Evolutionary conservation across 1,140 invertebrate species (phyloP).

Genomic region (Philotrypesis tridentata): DNA sequence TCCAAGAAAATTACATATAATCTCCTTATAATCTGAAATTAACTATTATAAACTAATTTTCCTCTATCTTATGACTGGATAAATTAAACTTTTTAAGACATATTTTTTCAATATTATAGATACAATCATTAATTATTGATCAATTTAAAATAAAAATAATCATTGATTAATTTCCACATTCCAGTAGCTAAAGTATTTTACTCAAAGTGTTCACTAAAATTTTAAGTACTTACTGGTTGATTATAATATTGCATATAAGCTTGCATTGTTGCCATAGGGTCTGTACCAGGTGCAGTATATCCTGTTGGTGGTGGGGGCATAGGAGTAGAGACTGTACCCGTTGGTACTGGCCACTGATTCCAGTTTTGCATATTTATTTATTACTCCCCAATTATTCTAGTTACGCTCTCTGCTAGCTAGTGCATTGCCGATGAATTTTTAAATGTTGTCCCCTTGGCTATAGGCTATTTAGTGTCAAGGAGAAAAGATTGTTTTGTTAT

Average conservation of each 20-base stretch:
- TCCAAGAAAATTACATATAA: background rate
- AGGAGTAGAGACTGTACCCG: conserved; percentile 62
- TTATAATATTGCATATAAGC: conserved; percentile 72
- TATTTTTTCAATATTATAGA: too few species aligned
- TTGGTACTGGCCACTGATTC: conserved; percentile 72
- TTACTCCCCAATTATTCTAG: conserved; percentile 34
- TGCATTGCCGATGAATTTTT: conserved; percentile 39
- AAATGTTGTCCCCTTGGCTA: conserved; percentile 47
- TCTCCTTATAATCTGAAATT: background rate
- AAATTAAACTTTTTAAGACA: too few species aligned
- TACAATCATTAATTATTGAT: too few species aligned
- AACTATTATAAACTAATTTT: background rate
- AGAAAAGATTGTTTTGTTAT: conserved; percentile 47
- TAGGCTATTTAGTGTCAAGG: conserved; percentile 44
- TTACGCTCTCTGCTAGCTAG: conserved; percentile 38
- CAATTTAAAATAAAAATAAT: too few species aligned
- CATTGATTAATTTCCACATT: background rate
- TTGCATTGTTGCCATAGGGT: conserved; percentile 71
- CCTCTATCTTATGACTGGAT: too few species aligned
- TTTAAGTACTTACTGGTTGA: conserved; percentile 70
- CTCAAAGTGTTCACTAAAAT: background rate
- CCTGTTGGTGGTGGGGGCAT: conserved; percentile 70
- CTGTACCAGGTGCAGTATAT: conserved; percentile 66
- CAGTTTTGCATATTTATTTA: conserved; percentile 71
- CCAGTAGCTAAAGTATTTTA: background rate